These are phyloP conservation scores for Perodicticus potto DNA, from an alignment of 2,797 vertebrate genomes.

Conservation along the genomic window DNA sequence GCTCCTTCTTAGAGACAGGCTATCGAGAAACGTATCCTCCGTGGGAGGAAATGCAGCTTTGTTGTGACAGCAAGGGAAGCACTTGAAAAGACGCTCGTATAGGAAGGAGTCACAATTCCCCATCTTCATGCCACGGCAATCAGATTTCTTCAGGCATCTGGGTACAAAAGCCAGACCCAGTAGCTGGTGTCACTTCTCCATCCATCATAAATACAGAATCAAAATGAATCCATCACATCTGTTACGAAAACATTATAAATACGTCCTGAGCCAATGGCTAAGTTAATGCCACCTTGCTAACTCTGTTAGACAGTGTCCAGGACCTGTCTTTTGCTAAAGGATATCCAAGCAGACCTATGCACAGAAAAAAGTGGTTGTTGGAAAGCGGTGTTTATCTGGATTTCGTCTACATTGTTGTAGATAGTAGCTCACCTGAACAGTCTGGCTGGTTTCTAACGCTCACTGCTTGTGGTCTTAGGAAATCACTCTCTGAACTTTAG, in stretches of 20 bases:
- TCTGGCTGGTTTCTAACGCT: neutral
- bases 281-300: neutral
- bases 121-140: neutral
- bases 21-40: neutral
- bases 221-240: neutral
- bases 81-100: conserved; percentile 44
- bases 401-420: neutral
- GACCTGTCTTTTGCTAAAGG: neutral
- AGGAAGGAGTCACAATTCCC: neutral
- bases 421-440: neutral
- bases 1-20: neutral
- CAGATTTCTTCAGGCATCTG: neutral
- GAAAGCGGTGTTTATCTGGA: neutral
- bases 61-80: neutral
- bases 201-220: neutral
- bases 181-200: neutral
- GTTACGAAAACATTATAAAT: neutral
- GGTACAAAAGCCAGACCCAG: neutral
- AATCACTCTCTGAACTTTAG: conserved; percentile 8
- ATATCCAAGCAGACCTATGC: neutral
- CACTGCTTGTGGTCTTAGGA: neutral
- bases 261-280: neutral
- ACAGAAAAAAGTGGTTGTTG: neutral
- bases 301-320: neutral
- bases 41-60: neutral